These are phyloP conservation scores for Ranitomeya variabilis DNA, from an alignment of 2,113 vertebrate genomes.

Conservation along the genomic window DNA sequence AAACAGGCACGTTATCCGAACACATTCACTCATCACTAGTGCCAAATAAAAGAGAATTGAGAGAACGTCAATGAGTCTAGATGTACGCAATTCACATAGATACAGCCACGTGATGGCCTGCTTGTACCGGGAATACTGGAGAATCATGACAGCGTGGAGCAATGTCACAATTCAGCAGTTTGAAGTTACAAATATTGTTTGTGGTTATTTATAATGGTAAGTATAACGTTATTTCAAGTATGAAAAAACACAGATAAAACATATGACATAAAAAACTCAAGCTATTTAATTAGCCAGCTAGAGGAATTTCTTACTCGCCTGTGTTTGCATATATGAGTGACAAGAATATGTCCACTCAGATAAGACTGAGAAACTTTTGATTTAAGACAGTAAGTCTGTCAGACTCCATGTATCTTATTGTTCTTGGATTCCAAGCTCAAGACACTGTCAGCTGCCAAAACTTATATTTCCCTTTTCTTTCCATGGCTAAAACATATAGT, in stretches of 20 bases:
- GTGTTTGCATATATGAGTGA: slow-evolving; percentile 42
- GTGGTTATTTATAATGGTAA: no score
- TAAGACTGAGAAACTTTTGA: slow-evolving; percentile 42
- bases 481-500: neutral
- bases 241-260: neutral
- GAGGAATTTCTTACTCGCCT: slow-evolving; percentile 34
- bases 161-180: no score
- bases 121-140: no score
- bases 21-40: no score
- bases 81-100: no score
- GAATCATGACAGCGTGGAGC: no score
- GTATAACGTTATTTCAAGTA: neutral
- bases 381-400: slow-evolving; percentile 33
- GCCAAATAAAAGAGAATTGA: no score
- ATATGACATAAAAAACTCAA: neutral
- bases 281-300: slow-evolving; percentile 38
- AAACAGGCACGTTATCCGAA: no score
- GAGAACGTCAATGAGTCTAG: no score
- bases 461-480: neutral
- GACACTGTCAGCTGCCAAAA: neutral
- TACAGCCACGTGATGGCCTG: no score
- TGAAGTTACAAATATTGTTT: no score
- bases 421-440: slow-evolving; percentile 11
- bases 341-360: neutral
- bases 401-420: neutral